These are phyloP conservation scores for Hartigia nigra DNA, from an alignment of 2,888 invertebrate species.

Conservation along the genomic window DNA sequence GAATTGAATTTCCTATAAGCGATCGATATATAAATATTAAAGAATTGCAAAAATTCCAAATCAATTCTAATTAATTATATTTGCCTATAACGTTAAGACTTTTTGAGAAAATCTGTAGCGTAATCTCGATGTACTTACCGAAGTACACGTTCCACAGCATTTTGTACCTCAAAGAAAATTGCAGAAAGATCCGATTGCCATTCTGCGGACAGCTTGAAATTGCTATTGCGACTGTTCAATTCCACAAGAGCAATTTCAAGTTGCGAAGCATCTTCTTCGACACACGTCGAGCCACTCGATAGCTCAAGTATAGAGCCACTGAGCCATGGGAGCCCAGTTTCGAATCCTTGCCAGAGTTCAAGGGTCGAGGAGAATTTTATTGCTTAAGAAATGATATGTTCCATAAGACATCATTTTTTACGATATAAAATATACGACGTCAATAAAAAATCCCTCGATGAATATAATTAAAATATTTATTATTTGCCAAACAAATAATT, in stretches of 20 bases:
- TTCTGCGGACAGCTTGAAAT: background rate
- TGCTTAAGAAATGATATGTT: background rate
- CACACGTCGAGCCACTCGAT: background rate
- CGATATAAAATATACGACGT: background rate
- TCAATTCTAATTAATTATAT: no score
- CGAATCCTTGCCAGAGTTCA: background rate
- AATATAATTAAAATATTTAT: background rate
- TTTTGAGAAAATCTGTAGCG: no score
- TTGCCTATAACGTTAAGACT: no score
- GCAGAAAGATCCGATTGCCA: background rate
- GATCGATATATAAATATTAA: no score
- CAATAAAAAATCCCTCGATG: background rate
- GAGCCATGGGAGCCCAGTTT: background rate
- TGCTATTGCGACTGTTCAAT: background rate
- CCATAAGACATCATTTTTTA: background rate
- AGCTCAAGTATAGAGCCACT: background rate
- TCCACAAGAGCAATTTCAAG: background rate
- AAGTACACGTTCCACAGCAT: no score
- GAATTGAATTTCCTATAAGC: no score
- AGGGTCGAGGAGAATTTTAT: background rate
- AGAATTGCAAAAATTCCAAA: no score
- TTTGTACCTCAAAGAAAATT: background rate
- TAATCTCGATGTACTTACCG: no score
- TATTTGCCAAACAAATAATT: background rate
- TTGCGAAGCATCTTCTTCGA: background rate